Conservation (phyloP, 2,113 vertebrate genomes). For the Glaucomys volans region DNA sequence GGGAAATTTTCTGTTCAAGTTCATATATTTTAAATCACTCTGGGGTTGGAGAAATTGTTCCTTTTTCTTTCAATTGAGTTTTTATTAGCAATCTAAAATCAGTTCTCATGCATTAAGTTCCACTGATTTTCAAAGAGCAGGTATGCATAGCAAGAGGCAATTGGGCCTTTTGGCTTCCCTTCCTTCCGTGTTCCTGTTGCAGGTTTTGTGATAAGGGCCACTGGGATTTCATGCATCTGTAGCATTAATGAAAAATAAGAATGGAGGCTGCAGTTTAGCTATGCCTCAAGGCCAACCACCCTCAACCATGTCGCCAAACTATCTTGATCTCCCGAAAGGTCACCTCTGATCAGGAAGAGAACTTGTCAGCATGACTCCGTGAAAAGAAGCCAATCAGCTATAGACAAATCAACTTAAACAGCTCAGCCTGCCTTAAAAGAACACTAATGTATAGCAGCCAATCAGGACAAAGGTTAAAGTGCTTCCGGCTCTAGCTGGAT, state of each 20-base stretch:
- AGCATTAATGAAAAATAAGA: background rate
- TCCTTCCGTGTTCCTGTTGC: slow-evolving; percentile 33
- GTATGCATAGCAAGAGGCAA: background rate
- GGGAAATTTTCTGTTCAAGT: slow-evolving; percentile 32
- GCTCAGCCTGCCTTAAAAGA: background rate
- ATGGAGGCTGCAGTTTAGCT: background rate
- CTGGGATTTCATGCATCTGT: background rate
- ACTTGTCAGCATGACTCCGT: background rate
- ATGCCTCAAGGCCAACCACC: background rate
- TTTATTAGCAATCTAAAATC: slow-evolving; percentile 61
- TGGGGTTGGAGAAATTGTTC: background rate
- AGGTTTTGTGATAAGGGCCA: background rate
- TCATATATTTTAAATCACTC: slow-evolving; percentile 28
- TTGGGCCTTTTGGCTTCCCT: slow-evolving; percentile 8
- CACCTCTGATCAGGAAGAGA: background rate
- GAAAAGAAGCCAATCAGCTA: background rate
- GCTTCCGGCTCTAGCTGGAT: background rate
- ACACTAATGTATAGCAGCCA: background rate
- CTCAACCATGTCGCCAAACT: background rate
- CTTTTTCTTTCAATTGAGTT: slow-evolving; percentile 56
- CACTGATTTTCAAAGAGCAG: slow-evolving; percentile 69
- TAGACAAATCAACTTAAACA: background rate
- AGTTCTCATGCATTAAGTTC: slow-evolving; percentile 31
- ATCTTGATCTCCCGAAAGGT: background rate
- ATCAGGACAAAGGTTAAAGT: background rate